Conservation (phyloP, 2,888 invertebrate genomes). For the Apamea monoglypha region DNA sequence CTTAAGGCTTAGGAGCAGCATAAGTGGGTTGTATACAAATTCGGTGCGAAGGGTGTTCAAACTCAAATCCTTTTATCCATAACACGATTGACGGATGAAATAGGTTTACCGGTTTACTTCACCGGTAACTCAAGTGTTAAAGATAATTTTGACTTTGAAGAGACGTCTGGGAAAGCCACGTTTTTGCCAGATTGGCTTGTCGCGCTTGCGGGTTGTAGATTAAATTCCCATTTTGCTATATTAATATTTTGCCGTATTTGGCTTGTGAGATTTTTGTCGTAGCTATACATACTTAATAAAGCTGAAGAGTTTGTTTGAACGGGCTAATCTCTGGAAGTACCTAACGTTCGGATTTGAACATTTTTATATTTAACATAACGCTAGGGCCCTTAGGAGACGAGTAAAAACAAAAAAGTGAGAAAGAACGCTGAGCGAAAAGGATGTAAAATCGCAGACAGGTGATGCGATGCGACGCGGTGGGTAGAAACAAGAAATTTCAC, state of each 20-base stretch:
- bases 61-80: constrained; percentile 52
- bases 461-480: background rate
- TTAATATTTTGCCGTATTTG: background rate
- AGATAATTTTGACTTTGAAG: constrained; percentile 11
- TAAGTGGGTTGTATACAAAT: constrained; percentile 54
- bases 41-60: constrained; percentile 29
- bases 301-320: too few relatives aligned
- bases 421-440: background rate
- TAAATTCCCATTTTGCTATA: background rate
- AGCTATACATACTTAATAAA: too few relatives aligned
- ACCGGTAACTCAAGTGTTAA: constrained; percentile 20
- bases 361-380: too few relatives aligned
- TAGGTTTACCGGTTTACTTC: constrained; percentile 40
- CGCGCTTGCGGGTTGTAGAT: background rate
- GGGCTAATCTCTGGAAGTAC: too few relatives aligned
- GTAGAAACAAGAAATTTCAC: background rate
- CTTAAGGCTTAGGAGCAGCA: constrained; percentile 34
- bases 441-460: background rate
- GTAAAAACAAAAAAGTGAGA: too few relatives aligned
- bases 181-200: background rate
- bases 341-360: too few relatives aligned
- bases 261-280: background rate
- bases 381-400: too few relatives aligned
- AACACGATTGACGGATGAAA: constrained; percentile 46
- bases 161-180: background rate